Percentiles rank a stretch among this genome's conserved stretches.
Evolutionary conservation across 2,113 vertebrate genomes (phyloP).

Genomic region (Crotalus viridis): DNA sequence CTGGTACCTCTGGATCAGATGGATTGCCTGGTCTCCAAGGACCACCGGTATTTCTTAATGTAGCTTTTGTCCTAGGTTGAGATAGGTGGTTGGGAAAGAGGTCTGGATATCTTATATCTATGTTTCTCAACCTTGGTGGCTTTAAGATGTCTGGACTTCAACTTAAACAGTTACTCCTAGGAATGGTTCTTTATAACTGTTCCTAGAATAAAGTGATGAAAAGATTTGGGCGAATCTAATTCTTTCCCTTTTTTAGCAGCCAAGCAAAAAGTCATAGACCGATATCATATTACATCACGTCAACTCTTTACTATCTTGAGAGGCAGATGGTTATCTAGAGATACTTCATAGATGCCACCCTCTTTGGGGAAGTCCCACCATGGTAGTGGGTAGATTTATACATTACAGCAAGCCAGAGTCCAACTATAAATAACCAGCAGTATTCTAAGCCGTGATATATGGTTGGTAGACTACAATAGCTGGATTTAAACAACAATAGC

Average conservation of each 20-base stretch:
- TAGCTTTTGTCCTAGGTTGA: neutral
- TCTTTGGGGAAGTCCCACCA: neutral
- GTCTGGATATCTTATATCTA: neutral
- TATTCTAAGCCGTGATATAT: neutral
- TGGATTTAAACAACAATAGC: neutral
- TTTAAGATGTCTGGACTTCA: neutral
- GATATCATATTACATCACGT: neutral
- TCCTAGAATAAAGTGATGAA: neutral
- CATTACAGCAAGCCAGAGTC: neutral
- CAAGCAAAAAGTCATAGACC: neutral
- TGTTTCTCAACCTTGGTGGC: neutral
- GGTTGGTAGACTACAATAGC: neutral
- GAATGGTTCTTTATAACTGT: neutral
- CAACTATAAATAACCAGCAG: neutral
- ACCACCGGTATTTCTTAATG: constrained; percentile 66
- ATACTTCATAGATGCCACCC: neutral
- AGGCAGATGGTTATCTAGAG: neutral
- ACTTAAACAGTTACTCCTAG: neutral
- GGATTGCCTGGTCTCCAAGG: constrained; percentile 75
- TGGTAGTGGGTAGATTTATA: neutral
- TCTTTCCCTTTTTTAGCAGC: neutral
- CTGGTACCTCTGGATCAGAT: constrained; percentile 70
- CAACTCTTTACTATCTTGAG: neutral
- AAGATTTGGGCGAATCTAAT: no score
- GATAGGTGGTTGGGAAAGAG: neutral